Evolutionary conservation across 2,113 vertebrate species (phyloP), one percentile per base, ranked within the genome.

Genomic region (Elephantulus edwardii): DNA sequence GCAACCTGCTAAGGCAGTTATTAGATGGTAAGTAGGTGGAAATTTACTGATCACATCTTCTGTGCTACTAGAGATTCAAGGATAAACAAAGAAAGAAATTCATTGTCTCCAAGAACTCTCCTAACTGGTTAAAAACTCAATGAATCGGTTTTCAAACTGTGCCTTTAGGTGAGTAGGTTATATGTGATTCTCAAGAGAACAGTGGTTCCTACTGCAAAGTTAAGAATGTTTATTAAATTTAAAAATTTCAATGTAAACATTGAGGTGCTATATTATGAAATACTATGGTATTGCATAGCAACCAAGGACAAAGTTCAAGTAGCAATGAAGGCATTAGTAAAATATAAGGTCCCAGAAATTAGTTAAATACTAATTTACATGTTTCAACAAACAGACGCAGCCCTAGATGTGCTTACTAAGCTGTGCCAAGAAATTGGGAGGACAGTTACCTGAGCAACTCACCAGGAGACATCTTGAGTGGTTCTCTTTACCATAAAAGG

Each of bases 11-110:
- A 88, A 76, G 60, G 88, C 28, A n/a, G n/a, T n/a, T n/a, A n/a
- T n/a, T 46, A 83, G 62, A 86, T 62, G 42, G 90, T 93, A 92
- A 91, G 92, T 88, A 79, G 86, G 56, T 44, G 60, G 62, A 88
- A 74, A 86, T 46, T 4, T 68, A 88, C 48, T 5, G 22, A 90
- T 58, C 52, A 86, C 83, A 71, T 77, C 60, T 83, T 90, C 64
- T 83, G 60, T 90, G 88, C 90, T 92, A 79, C 58, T 83, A 66
- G 85, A 75, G 71, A 80, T 76, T 94, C 64, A 40, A 88, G 88
- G 88, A 88, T 56, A 93, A 92, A 90, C 64, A 46, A 62, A 48
- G 42, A 71, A 76, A 87, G 60, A 54, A 44, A 2, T 58, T 83
- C 12, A 75, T 9, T 87, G 28, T 88, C 74, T 89, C 92, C 33